These are phyloP conservation scores for Crotophaga sulcirostris DNA, from an alignment of 2,113 vertebrate genomes.

Conservation along the genomic window DNA sequence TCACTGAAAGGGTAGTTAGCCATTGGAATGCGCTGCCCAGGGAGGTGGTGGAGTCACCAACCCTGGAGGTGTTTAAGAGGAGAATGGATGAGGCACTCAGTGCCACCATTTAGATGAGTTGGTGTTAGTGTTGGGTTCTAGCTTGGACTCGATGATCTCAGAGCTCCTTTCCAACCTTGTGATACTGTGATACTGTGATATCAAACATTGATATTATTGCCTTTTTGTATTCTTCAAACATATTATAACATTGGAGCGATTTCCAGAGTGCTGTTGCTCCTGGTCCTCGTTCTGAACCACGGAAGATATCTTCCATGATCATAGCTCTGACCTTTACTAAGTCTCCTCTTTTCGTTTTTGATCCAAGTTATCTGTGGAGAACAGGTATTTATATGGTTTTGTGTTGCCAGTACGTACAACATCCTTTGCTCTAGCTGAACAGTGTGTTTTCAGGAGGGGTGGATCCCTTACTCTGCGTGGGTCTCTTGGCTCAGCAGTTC, in stretches of 20 bases:
- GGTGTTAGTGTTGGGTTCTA: too few relatives aligned
- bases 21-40: too few relatives aligned
- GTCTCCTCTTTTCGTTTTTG: not conserved
- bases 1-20: too few relatives aligned
- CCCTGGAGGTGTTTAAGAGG: too few relatives aligned
- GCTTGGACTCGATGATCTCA: too few relatives aligned
- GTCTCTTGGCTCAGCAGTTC: not conserved
- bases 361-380: not conserved
- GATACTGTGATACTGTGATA: too few relatives aligned
- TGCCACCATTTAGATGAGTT: too few relatives aligned
- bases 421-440: not conserved
- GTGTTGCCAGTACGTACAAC: not conserved
- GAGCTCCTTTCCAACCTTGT: too few relatives aligned
- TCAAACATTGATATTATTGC: not conserved
- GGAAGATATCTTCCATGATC: not conserved
- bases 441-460: not conserved
- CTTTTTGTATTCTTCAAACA: not conserved
- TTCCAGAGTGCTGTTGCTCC: not conserved
- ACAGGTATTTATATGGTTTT: not conserved
- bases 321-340: not conserved
- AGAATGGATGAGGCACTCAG: too few relatives aligned
- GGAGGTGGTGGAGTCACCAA: too few relatives aligned
- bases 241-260: not conserved
- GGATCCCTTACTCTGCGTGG: not conserved
- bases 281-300: not conserved